phyloP scores from a whole-genome alignment of 2,888 invertebrate species.

The Rhagonycha lutea region DNA sequence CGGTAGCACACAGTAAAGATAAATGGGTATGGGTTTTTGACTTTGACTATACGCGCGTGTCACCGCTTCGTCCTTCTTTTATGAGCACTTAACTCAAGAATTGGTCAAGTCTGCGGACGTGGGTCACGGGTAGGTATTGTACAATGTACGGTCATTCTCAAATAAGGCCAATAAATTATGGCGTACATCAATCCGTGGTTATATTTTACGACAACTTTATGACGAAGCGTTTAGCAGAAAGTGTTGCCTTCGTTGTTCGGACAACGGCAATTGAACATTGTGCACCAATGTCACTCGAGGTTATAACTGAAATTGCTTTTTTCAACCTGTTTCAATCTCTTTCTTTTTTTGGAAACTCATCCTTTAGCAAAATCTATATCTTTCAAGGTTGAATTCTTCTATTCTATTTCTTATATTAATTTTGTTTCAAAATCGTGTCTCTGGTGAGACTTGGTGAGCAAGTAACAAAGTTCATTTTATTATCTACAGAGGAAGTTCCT shows the following conservation, averaged over 20 bases:
- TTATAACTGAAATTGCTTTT: constrained; percentile 40
- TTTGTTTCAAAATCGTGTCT: not conserved
- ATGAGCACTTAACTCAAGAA: constrained; percentile 34
- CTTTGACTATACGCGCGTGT: constrained; percentile 28
- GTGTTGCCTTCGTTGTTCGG: constrained; percentile 35
- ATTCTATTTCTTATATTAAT: not conserved
- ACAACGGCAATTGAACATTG: constrained; percentile 40
- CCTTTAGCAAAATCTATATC: not conserved
- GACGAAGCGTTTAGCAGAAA: constrained; percentile 41
- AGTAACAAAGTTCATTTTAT: not conserved
- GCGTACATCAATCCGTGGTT: constrained; percentile 42
- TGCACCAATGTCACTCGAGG: constrained; percentile 39
- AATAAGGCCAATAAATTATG: constrained; percentile 42
- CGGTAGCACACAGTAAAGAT: constrained; percentile 11
- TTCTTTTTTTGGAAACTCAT: not conserved
- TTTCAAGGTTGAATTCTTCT: not conserved
- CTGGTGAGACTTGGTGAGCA: not conserved
- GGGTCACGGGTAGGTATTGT: constrained; percentile 29
- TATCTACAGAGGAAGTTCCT: not conserved
- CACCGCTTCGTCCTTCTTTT: constrained; percentile 33
- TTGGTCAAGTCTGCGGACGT: constrained; percentile 31
- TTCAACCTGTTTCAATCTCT: constrained; percentile 27
- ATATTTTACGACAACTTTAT: constrained; percentile 45
- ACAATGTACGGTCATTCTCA: constrained; percentile 34
- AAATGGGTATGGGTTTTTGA: constrained; percentile 13